Evolutionary conservation across 2,888 invertebrate species (phyloP).

Genomic region (Scaptomyza flava): DNA sequence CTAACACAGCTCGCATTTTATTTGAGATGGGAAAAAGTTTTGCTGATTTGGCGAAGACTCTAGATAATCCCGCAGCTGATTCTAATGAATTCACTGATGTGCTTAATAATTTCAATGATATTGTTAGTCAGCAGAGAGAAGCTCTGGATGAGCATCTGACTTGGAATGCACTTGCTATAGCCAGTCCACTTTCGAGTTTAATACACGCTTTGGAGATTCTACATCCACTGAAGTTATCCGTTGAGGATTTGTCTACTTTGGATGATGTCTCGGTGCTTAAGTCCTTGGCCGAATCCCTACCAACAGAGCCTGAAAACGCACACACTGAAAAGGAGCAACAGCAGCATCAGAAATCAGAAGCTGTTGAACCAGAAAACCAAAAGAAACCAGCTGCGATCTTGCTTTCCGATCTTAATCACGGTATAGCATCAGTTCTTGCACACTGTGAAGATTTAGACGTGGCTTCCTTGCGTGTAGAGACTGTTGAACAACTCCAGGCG

Average conservation of each 20-base stretch:
- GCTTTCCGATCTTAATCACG: constrained; percentile 76
- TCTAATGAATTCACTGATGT: constrained; percentile 47
- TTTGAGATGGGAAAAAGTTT: constrained; percentile 67
- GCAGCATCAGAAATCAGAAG: not conserved
- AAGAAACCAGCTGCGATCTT: constrained; percentile 59
- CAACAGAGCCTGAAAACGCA: constrained; percentile 52
- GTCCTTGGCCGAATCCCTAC: constrained; percentile 85
- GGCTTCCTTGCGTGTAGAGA: constrained; percentile 57
- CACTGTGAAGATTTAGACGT: constrained; percentile 75
- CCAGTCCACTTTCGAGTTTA: constrained; percentile 82
- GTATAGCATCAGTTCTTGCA: constrained; percentile 76
- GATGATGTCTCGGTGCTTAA: constrained; percentile 87
- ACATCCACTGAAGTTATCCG: constrained; percentile 44
- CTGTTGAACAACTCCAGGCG: constrained; percentile 66
- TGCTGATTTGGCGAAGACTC: constrained; percentile 59
- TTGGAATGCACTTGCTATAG: constrained; percentile 50
- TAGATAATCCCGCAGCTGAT: constrained; percentile 39
- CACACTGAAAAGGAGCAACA: constrained; percentile 15
- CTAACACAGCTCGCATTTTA: constrained; percentile 56
- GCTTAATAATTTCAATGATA: constrained; percentile 53
- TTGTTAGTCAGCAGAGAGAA: constrained; percentile 56
- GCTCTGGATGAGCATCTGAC: constrained; percentile 38
- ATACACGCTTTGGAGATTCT: constrained; percentile 78
- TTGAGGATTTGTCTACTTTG: constrained; percentile 81
- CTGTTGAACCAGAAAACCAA: not conserved